These are phyloP conservation scores for Dasysyrphus tricinctus DNA, from an alignment of 2,888 invertebrate genomes.

Conservation along the genomic window DNA sequence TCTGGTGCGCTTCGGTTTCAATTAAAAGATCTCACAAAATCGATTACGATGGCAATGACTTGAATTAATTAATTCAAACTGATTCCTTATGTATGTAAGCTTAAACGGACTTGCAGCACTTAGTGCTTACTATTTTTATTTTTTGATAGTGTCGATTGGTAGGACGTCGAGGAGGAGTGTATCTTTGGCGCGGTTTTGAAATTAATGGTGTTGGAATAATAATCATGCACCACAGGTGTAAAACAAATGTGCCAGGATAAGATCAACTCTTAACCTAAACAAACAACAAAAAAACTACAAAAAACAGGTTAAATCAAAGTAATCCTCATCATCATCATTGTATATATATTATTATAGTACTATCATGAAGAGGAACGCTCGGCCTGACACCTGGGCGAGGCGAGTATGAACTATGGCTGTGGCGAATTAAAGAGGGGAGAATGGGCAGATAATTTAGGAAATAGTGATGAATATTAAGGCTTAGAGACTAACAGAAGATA, in stretches of 20 bases:
- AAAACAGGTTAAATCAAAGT: slow-evolving; percentile 25
- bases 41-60: slow-evolving; percentile 71
- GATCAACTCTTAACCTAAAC: slow-evolving; percentile 30
- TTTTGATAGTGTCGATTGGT: slow-evolving; percentile 32
- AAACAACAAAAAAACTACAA: slow-evolving; percentile 27
- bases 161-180: slow-evolving; percentile 30
- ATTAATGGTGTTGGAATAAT: slow-evolving; percentile 59
- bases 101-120: slow-evolving; percentile 13
- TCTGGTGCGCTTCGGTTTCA: slow-evolving; percentile 60
- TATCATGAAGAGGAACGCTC: no score
- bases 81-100: slow-evolving; percentile 36
- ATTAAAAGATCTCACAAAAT: slow-evolving; percentile 71
- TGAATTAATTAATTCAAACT: slow-evolving; percentile 72
- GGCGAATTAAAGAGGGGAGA: no score
- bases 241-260: slow-evolving; percentile 67
- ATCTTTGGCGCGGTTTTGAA: slow-evolving; percentile 30
- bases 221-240: slow-evolving; percentile 72
- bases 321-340: slow-evolving; percentile 41
- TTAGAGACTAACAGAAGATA: no score
- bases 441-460: no score
- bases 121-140: not conserved
- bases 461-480: no score
- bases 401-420: no score
- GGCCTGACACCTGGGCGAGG: no score
- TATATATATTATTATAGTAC: no score